A percentile compares a stretch with the other conserved stretches of the same genome.
Conservation (phyloP, 2,797 vertebrate species). For the Sebastes melanostomus region DNA sequence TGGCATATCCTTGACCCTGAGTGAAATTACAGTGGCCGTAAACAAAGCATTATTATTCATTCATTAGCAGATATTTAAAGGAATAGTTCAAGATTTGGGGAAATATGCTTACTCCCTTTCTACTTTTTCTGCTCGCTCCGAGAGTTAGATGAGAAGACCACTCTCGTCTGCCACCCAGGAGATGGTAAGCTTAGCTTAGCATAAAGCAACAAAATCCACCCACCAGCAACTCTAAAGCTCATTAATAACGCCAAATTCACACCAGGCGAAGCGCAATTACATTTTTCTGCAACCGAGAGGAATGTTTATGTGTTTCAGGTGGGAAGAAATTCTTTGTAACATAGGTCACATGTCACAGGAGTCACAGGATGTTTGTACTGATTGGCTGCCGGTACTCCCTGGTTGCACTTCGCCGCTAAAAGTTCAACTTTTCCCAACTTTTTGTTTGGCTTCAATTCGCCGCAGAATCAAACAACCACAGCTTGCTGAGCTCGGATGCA, state of each 20-base stretch:
- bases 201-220: background rate
- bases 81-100: background rate
- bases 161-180: background rate
- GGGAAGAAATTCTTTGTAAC: too few relatives aligned
- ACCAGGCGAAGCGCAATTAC: fast-evolving
- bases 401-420: too few relatives aligned
- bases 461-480: too few relatives aligned
- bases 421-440: too few relatives aligned
- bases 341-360: too few relatives aligned
- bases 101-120: background rate
- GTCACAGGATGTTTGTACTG: too few relatives aligned
- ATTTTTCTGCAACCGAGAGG: too few relatives aligned
- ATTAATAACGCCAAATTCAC: background rate
- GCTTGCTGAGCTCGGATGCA: too few relatives aligned
- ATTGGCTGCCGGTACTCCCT: too few relatives aligned
- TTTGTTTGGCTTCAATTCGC: too few relatives aligned
- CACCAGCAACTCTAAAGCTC: background rate
- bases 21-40: background rate
- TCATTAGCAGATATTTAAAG: background rate
- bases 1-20: background rate
- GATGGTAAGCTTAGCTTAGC: background rate
- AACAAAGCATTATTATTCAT: background rate
- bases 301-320: too few relatives aligned
- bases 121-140: background rate
- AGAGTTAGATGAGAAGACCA: background rate